Conservation (phyloP, 2,888 invertebrate species). For the Geotrupes spiniger region DNA sequence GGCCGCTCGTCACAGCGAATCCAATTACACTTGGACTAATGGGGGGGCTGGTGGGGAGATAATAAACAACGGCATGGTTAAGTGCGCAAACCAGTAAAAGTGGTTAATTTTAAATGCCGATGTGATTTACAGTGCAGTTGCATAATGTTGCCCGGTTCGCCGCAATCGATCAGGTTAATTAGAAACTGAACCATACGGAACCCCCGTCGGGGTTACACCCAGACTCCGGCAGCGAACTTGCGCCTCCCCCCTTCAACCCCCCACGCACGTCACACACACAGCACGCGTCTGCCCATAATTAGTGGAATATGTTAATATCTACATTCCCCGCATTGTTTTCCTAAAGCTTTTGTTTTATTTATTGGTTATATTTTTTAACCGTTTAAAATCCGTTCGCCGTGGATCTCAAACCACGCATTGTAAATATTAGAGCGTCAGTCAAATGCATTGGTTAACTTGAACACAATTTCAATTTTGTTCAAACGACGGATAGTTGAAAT, state of each 20-base stretch:
- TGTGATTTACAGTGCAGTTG: slow-evolving; percentile 32
- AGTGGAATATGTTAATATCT: slow-evolving; percentile 33
- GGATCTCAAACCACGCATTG: no score
- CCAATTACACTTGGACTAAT: not conserved
- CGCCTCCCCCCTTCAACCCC: slow-evolving; percentile 23
- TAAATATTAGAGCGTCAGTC: no score
- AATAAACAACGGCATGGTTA: slow-evolving; percentile 6
- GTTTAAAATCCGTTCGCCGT: no score
- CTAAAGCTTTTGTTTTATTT: slow-evolving; percentile 10
- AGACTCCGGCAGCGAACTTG: slow-evolving; percentile 33
- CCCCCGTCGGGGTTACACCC: slow-evolving; percentile 40
- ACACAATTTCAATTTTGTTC: no score
- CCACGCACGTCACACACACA: slow-evolving; percentile 17
- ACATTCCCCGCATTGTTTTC: slow-evolving; percentile 30
- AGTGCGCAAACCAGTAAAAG: slow-evolving; percentile 11
- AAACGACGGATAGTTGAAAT: no score
- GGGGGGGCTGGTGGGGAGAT: slow-evolving; percentile 5
- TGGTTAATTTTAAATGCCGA: slow-evolving; percentile 32
- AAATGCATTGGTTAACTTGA: no score
- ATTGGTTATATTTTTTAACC: not conserved
- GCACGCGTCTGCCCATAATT: slow-evolving; percentile 28
- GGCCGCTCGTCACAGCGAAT: not conserved
- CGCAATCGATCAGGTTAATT: slow-evolving; percentile 49
- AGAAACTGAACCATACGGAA: slow-evolving; percentile 44
- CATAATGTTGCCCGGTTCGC: slow-evolving; percentile 19